Base-by-base conservation (phyloP, 2,113 vertebrate species). In the Parotia lawesii region DNA sequence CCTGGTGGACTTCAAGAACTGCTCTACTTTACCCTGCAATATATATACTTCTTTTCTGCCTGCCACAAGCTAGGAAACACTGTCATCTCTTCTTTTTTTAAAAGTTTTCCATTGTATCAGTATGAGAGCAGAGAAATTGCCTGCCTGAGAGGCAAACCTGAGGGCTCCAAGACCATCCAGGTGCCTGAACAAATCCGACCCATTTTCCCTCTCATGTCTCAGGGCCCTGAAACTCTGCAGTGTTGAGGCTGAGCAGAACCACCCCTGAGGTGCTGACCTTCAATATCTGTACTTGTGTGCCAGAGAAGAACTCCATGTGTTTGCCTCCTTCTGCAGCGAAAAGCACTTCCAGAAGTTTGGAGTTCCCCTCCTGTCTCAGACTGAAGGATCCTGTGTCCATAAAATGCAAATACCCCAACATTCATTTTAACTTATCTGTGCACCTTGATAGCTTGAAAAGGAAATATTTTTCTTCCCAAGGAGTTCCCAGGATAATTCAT, bases 381-480 rank as follows among this genome's bases (percentile, higher is more conserved):
- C 21, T 11, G 7, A 61, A 64, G n/a, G 53, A 85, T 73, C 38
- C 40, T 87, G 10, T 57, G 35, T 78, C 62, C 15, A 44, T 64
- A 56, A 87, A 81, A 67, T 17, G 6, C 5, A 57, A 94, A 73
- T 18, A 83, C 8, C 10, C 15, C 44, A 24, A 62, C 29, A 71
- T 62, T 56, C 24, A 51, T 80, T 93, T 80, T 66, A 85, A 80
- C 37, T 83, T 88, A 92, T 95, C 95, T 84, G n/a, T 53, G 33
- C 22, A 77, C 90, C 27, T 62, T 67, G 64, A 77, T 77, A 88
- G 10, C 29, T 93, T 87, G 38, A 66, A 91, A 88, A 87, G 11
- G 38, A 93, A 95, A 92, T 83, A 80, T 67, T 92, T 96, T 96
- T 84, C 72, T 84, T 96, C 76, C 72, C 4, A 27, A 73, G 38